A percentile compares a stretch with the other conserved stretches of the same genome.
phyloP scores from a whole-genome alignment of 2,113 vertebrate genomes.

The Leuciscus idus region DNA sequence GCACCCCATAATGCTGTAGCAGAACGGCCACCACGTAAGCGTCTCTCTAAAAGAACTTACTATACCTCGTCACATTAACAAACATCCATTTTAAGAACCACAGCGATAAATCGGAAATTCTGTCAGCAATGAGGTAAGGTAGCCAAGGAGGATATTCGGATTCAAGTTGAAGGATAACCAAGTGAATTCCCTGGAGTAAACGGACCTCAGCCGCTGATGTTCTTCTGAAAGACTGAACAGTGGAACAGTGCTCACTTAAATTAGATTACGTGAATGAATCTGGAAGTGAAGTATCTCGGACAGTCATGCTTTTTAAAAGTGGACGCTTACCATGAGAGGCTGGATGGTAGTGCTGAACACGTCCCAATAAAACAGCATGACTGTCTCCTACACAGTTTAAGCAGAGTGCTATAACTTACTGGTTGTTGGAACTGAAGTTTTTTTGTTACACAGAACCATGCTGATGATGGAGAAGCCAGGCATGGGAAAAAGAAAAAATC shows the following conservation, averaged over 20 bases:
- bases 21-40: constrained; percentile 25
- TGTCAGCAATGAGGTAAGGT: constrained; percentile 12
- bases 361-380: not conserved
- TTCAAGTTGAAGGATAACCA: constrained; percentile 22
- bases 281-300: not conserved
- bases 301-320: not conserved
- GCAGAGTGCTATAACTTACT: not conserved
- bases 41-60: constrained; percentile 1
- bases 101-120: constrained; percentile 1
- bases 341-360: not conserved
- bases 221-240: not conserved
- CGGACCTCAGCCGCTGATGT: not conserved
- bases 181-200: constrained; percentile 17
- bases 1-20: not conserved
- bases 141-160: constrained; percentile 17
- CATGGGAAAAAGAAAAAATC: not conserved
- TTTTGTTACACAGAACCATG: constrained; percentile 24
- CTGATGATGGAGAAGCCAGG: not conserved
- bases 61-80: constrained; percentile 31
- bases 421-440: not conserved
- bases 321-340: not conserved
- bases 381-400: not conserved
- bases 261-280: not conserved
- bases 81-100: constrained; percentile 36
- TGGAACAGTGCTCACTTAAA: not conserved